Conservation (phyloP, 2,113 vertebrate species). For the Lasiurus borealis region DNA sequence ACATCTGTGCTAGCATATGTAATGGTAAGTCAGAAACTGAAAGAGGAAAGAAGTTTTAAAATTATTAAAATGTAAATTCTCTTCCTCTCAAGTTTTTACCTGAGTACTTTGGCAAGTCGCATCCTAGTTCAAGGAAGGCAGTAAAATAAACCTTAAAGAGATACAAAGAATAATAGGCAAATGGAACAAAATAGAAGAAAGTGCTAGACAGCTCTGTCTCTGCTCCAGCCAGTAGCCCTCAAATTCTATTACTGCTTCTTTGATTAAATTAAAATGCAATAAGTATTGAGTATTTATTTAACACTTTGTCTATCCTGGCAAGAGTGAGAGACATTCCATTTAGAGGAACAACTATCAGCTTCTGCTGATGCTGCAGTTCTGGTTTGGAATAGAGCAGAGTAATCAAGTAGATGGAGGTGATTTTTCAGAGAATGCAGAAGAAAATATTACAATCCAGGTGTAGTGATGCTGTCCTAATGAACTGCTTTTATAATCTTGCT, state of each 20-base stretch:
- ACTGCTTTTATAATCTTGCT: neutral
- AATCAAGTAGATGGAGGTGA: slow-evolving; percentile 68
- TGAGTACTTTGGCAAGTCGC: neutral
- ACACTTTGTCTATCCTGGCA: slow-evolving; percentile 71
- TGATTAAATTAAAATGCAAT: slow-evolving; percentile 68
- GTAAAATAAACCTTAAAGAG: neutral
- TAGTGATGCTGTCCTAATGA: neutral
- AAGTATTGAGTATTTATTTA: slow-evolving; percentile 69
- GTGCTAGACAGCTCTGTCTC: neutral
- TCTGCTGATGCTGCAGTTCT: slow-evolving; percentile 63
- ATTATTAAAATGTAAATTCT: slow-evolving; percentile 29
- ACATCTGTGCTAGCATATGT: neutral
- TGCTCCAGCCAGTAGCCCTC: neutral
- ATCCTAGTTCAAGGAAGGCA: neutral
- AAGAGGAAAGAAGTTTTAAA: neutral
- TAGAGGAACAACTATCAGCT: slow-evolving; percentile 56
- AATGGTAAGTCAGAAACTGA: neutral
- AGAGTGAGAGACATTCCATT: slow-evolving; percentile 63
- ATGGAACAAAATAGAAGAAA: neutral
- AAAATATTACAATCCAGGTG: slow-evolving; percentile 8
- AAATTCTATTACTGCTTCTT: slow-evolving; percentile 37
- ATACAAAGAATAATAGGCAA: neutral
- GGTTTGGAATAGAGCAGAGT: slow-evolving; percentile 56
- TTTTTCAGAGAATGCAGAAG: slow-evolving; percentile 58
- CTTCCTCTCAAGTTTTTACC: slow-evolving; percentile 23